These are phyloP conservation scores for Diaprepes abbreviatus DNA, from an alignment of 2,888 invertebrate genomes.

Conservation along the genomic window DNA sequence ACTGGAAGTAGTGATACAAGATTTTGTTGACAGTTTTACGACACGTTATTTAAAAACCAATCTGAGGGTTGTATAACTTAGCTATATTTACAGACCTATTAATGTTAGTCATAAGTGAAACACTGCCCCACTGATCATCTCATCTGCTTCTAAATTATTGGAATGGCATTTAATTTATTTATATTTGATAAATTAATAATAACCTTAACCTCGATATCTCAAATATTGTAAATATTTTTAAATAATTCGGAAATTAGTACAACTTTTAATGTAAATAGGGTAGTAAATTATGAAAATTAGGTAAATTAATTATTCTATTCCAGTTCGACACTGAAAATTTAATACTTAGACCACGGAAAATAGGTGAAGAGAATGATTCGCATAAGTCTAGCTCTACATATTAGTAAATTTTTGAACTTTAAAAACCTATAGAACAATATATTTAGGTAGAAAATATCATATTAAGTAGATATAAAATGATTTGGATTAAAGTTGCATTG, in stretches of 20 bases:
- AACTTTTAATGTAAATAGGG: constrained; percentile 57
- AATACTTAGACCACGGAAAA: constrained; percentile 15
- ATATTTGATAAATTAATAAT: constrained; percentile 46
- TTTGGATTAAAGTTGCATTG: too few species aligned
- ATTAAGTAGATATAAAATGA: too few species aligned
- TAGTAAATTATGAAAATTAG: constrained; percentile 54
- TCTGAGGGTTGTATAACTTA: constrained; percentile 22
- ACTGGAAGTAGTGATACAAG: background rate
- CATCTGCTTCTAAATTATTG: constrained; percentile 55
- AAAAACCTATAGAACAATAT: constrained; percentile 25
- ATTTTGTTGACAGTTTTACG: background rate
- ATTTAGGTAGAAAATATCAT: too few species aligned
- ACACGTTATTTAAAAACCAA: background rate
- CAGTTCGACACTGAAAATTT: constrained; percentile 43
- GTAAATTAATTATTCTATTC: constrained; percentile 56
- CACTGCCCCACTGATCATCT: constrained; percentile 39
- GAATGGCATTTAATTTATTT: constrained; percentile 56
- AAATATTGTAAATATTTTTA: constrained; percentile 52
- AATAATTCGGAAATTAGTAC: constrained; percentile 58
- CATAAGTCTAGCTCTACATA: background rate
- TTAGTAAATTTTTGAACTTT: background rate
- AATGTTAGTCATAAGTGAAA: constrained; percentile 36
- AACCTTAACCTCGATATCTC: constrained; percentile 28
- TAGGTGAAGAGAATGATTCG: background rate
- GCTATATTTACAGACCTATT: constrained; percentile 29